A percentile compares a stretch with the other conserved stretches of the same genome.
These are phyloP conservation scores for Paragorgia papillata DNA, from an alignment of 92 coral and sea anemone genomes.

Conservation along the genomic window DNA sequence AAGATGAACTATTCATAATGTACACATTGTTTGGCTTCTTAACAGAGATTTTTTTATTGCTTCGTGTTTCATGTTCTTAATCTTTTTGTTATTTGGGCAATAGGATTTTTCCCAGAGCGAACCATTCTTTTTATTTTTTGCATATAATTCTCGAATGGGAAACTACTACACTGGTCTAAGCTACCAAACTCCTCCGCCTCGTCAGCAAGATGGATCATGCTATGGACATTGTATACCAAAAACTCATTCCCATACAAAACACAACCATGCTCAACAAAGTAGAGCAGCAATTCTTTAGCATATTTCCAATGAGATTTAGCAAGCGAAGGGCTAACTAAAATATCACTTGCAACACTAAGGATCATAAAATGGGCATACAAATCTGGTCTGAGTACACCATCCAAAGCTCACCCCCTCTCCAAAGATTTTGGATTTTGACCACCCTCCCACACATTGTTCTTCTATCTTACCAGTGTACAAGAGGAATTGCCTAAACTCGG, in stretches of 20 bases:
- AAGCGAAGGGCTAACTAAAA: conserved; percentile 13
- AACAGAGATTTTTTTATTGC: background rate
- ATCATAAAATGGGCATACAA: conserved; percentile 19
- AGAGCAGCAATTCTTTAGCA: conserved; percentile 7
- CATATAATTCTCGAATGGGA: conserved; percentile 37
- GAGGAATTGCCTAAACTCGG: conserved; percentile 30
- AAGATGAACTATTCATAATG: background rate
- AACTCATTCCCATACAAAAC: too few species aligned
- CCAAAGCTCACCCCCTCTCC: too few species aligned
- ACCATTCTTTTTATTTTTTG: too few species aligned
- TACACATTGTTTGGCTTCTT: conserved; percentile 1
- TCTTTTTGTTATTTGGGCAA: conserved; percentile 29
- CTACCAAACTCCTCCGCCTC: conserved; percentile 18
- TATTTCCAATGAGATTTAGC: background rate
- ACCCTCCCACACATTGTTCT: too few species aligned
- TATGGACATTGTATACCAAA: too few species aligned
- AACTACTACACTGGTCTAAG: conserved; percentile 31
- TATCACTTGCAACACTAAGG: conserved; percentile 25
- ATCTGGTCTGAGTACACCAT: background rate
- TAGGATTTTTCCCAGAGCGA: conserved; percentile 33
- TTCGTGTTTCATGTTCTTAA: background rate
- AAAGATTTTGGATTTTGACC: too few species aligned
- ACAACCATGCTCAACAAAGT: conserved; percentile 29
- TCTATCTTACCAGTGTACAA: conserved; percentile 28
- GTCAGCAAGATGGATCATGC: conserved; percentile 23